Evolutionary conservation across 2,888 invertebrate genomes (phyloP).

Genomic region (Tachina fera): DNA sequence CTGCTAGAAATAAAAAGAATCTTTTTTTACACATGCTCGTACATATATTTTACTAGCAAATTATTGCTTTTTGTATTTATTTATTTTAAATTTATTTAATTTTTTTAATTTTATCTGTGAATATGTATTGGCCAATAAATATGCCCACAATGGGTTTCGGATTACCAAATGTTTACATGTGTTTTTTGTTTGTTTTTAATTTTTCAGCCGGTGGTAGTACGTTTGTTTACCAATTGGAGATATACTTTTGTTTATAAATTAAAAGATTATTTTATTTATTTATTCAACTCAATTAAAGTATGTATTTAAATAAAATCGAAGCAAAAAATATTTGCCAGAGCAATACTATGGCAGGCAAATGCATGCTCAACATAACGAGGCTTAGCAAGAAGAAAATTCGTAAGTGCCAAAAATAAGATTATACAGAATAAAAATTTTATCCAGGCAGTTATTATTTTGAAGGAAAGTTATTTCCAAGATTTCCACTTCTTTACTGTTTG

Average conservation of each 20-base stretch:
- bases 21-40: slow-evolving; percentile 29
- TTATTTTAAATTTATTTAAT: slow-evolving; percentile 39
- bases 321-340: too few relatives aligned
- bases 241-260: not conserved
- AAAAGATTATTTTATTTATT: not conserved
- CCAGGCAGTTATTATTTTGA: too few relatives aligned
- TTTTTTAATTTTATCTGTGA: slow-evolving; percentile 34
- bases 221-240: not conserved
- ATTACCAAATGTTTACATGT: slow-evolving; percentile 64
- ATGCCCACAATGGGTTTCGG: slow-evolving; percentile 36
- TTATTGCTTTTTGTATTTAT: slow-evolving; percentile 44
- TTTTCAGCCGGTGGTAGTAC: not conserved
- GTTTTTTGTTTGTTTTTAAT: slow-evolving; percentile 21
- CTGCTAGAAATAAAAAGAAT: slow-evolving; percentile 23
- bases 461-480: too few relatives aligned
- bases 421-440: too few relatives aligned
- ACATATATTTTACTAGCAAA: slow-evolving; percentile 5
- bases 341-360: too few relatives aligned
- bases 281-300: too few relatives aligned
- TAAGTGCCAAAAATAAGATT: too few relatives aligned
- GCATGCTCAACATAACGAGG: too few relatives aligned
- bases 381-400: too few relatives aligned
- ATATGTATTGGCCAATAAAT: slow-evolving; percentile 37
- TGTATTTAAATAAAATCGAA: too few relatives aligned
- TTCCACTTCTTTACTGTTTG: too few relatives aligned